These are phyloP conservation scores for Eudyptes chrysolophus DNA, from an alignment of 2,113 vertebrate genomes.

Conservation along the genomic window DNA sequence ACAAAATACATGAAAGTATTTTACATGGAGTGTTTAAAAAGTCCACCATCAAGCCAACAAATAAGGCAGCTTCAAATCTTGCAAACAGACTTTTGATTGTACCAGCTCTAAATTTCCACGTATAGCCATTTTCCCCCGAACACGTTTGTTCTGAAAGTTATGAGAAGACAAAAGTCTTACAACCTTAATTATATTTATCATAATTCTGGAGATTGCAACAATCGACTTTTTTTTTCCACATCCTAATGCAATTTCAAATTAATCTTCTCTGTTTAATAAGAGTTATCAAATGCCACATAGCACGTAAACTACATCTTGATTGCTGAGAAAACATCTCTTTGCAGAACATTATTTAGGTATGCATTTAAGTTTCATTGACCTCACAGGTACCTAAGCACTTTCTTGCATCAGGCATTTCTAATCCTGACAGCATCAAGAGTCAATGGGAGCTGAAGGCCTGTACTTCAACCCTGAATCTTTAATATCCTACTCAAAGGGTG, in stretches of 20 bases:
- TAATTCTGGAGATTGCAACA: background rate
- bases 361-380: background rate
- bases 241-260: background rate
- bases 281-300: background rate
- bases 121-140: background rate
- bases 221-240: background rate
- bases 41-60: background rate
- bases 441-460: background rate
- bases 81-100: background rate
- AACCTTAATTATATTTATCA: background rate
- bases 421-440: background rate
- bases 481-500: background rate
- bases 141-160: background rate
- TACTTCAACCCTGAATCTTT: background rate
- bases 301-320: background rate
- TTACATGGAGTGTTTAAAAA: background rate
- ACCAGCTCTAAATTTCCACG: background rate
- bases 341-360: background rate
- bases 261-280: background rate
- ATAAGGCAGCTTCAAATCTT: background rate
- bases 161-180: background rate
- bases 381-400: background rate
- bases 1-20: background rate
- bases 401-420: background rate
- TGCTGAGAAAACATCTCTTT: constrained; percentile 11